A percentile compares a stretch with the other conserved stretches of the same genome.
These are phyloP conservation scores for Accipiter virgatus DNA, from an alignment of 2,113 vertebrate species.

Conservation along the genomic window DNA sequence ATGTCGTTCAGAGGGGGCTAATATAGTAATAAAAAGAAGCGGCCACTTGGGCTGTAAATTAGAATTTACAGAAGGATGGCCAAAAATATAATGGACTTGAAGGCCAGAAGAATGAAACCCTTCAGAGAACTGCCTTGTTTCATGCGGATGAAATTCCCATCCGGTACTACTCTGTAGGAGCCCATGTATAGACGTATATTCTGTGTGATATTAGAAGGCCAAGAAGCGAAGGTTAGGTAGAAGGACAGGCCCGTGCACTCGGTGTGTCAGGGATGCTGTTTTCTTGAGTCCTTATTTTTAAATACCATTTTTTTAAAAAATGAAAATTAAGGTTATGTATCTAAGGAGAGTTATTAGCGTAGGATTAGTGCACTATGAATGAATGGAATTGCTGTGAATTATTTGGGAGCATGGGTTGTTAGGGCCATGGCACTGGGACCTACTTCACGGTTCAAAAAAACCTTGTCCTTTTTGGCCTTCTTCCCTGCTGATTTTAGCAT, in stretches of 20 bases:
- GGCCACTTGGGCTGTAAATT: neutral
- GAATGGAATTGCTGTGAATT: neutral
- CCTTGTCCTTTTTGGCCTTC: neutral
- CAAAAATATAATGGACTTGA: neutral
- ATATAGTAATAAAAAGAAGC: neutral
- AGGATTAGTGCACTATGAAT: neutral
- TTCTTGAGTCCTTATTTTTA: neutral
- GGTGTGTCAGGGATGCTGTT: neutral
- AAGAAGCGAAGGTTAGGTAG: neutral
- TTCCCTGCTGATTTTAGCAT: neutral
- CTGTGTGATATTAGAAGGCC: neutral
- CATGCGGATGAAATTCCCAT: neutral
- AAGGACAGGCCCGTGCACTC: neutral
- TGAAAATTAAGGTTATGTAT: neutral
- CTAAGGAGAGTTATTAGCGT: neutral
- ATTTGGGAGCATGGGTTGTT: neutral
- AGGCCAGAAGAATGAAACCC: neutral
- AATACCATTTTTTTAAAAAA: neutral
- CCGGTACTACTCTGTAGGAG: neutral
- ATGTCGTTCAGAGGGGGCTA: neutral
- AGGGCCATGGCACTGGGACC: neutral
- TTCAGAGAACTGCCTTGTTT: neutral
- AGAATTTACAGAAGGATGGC: neutral
- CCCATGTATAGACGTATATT: rapidly evolving
- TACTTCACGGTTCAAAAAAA: neutral